A percentile compares a stretch with the other conserved stretches of the same genome.
These are phyloP conservation scores for Manis crassicaudata DNA, from an alignment of 2,797 vertebrate genomes.

Conservation along the genomic window DNA sequence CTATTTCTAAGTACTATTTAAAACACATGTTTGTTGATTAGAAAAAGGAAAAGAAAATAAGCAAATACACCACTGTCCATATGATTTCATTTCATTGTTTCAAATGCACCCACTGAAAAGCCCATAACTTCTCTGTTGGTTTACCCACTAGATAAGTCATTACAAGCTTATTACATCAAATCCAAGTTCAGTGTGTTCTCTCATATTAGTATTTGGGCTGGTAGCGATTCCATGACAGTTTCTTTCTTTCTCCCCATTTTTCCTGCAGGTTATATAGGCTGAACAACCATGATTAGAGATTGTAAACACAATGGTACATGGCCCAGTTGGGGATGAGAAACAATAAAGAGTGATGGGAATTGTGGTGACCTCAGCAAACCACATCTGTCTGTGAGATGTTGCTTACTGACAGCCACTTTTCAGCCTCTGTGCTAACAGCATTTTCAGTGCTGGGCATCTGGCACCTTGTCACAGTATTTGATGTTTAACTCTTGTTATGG, in stretches of 20 bases:
- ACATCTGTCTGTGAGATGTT: background rate
- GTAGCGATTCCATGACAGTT: background rate
- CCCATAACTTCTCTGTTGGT: background rate
- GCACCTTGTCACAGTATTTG: background rate
- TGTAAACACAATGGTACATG: background rate
- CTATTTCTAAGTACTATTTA: background rate
- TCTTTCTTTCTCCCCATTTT: background rate
- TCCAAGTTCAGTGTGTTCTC: background rate
- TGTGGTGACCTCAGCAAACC: background rate
- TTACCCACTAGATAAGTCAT: background rate
- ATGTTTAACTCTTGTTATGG: background rate
- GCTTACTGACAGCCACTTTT: background rate
- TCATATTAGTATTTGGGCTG: background rate
- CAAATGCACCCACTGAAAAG: background rate
- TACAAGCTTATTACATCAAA: background rate
- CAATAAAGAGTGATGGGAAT: background rate
- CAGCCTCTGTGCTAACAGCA: background rate
- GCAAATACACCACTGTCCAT: background rate
- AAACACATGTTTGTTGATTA: background rate
- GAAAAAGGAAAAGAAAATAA: background rate
- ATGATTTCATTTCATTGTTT: background rate
- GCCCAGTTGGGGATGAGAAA: background rate
- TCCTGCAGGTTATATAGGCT: background rate
- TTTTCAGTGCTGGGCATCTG: background rate
- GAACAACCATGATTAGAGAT: background rate